Percentiles rank a stretch among this genome's conserved stretches.
Evolutionary conservation across 2,797 vertebrate species (phyloP).

Genomic region (Pygocentrus nattereri): DNA sequence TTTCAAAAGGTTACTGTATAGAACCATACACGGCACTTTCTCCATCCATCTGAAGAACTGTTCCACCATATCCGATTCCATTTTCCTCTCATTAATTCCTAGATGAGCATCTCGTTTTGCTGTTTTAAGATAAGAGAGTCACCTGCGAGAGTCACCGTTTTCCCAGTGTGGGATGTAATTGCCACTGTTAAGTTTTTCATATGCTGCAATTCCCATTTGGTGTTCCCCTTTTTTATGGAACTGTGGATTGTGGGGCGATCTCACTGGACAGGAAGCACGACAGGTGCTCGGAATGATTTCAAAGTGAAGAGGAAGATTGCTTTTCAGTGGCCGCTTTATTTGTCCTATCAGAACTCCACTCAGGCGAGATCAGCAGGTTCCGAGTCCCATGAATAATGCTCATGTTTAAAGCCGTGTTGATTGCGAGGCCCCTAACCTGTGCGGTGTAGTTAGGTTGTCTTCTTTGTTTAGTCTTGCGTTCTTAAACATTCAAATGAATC

Average conservation of each 20-base stretch:
- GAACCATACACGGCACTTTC: no score
- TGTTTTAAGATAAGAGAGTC: background rate
- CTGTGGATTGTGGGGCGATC: background rate
- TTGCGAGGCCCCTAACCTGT: background rate
- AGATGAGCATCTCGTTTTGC: no score
- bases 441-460: slow-evolving; percentile 16
- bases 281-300: slow-evolving; percentile 26
- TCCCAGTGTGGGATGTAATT: background rate
- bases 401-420: slow-evolving; percentile 20
- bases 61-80: no score
- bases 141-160: background rate
- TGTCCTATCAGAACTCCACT: slow-evolving; percentile 27
- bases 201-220: background rate
- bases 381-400: slow-evolving; percentile 12
- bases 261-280: background rate
- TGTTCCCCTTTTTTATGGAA: background rate
- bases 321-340: slow-evolving; percentile 4
- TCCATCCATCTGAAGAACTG: no score
- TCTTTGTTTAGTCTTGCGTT: slow-evolving; percentile 45
- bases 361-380: no score
- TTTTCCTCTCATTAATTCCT: no score
- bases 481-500: slow-evolving; percentile 58
- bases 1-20: no score
- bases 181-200: background rate
- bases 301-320: no score